Evolutionary conservation across 2,797 vertebrate species (phyloP).

Genomic region (Psittacula echo): DNA sequence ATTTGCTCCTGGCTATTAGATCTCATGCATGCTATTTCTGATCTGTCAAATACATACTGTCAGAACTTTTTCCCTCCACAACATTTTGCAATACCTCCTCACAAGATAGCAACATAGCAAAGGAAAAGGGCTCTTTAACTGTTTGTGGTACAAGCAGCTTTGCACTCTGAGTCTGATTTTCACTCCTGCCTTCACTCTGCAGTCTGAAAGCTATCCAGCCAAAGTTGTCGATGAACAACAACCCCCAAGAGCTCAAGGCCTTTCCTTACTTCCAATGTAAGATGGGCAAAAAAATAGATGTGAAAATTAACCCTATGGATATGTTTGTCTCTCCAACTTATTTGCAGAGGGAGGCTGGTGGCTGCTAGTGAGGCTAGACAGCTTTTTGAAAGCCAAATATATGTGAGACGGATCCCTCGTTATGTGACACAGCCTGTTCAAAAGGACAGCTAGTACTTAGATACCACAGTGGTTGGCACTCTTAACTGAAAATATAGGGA

Average conservation of each 20-base stretch:
- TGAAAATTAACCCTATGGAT: neutral
- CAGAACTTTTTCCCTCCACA: neutral
- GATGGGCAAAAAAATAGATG: neutral
- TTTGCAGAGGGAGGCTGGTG: neutral
- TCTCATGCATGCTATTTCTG: neutral
- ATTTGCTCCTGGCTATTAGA: conserved; percentile 12
- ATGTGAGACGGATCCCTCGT: neutral
- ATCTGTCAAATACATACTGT: neutral
- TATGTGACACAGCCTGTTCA: conserved; percentile 7
- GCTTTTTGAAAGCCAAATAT: neutral
- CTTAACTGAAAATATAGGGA: conserved; percentile 11
- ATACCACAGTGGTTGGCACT: conserved; percentile 34
- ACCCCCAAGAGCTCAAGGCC: neutral
- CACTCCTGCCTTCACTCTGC: neutral
- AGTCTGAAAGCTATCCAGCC: neutral
- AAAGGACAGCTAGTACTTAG: conserved; percentile 51
- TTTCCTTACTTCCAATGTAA: neutral
- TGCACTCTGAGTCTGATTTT: neutral
- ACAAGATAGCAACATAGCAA: neutral
- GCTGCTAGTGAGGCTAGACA: neutral
- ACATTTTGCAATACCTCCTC: neutral
- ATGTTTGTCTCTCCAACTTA: neutral
- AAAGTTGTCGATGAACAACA: neutral
- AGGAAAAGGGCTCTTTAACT: neutral
- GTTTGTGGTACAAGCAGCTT: neutral